phyloP scores from a whole-genome alignment of 2,888 invertebrate genomes.

The Caenorhabditis sp. region DNA sequence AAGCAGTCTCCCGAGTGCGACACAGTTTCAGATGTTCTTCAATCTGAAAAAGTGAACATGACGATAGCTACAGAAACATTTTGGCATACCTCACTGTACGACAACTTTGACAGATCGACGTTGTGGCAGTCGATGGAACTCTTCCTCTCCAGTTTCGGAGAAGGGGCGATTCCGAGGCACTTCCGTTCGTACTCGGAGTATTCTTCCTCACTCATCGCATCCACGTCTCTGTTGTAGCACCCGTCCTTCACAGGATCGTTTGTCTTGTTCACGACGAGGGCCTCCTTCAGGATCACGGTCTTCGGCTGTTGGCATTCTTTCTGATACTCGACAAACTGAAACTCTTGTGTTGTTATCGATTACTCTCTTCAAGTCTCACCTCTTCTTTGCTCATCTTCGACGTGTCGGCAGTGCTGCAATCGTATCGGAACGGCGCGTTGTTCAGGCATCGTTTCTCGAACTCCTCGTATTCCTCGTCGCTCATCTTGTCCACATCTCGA shows the following conservation, averaged over 20 bases:
- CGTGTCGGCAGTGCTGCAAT: conserved; percentile 30
- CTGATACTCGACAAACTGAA: conserved; percentile 35
- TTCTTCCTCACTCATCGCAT: conserved; percentile 34
- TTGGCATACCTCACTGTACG: conserved; percentile 12
- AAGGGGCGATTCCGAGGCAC: conserved; percentile 10
- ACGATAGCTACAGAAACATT: no score
- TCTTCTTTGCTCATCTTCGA: conserved; percentile 23
- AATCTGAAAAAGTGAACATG: conserved; percentile 11
- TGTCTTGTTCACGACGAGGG: conserved; percentile 9
- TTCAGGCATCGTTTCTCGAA: conserved; percentile 32
- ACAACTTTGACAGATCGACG: conserved; percentile 34
- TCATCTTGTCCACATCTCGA: conserved; percentile 40
- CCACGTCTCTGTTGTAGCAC: conserved; percentile 39
- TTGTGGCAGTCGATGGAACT: conserved; percentile 25
- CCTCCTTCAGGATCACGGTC: conserved; percentile 5
- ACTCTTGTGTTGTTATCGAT: background rate
- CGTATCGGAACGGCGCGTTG: conserved; percentile 35
- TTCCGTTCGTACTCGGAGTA: conserved; percentile 25
- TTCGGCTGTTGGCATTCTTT: conserved; percentile 12
- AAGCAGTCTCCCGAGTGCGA: conserved; percentile 29
- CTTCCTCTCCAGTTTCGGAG: conserved; percentile 2
- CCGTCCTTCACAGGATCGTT: conserved; percentile 4
- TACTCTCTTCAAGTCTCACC: background rate
- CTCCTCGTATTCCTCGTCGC: conserved; percentile 33
- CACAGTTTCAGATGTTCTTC: conserved; percentile 28